Percentiles rank a stretch among this genome's conserved stretches.
These are phyloP conservation scores for Mystacornis crossleyi DNA, from an alignment of 2,113 vertebrate species.

Conservation along the genomic window DNA sequence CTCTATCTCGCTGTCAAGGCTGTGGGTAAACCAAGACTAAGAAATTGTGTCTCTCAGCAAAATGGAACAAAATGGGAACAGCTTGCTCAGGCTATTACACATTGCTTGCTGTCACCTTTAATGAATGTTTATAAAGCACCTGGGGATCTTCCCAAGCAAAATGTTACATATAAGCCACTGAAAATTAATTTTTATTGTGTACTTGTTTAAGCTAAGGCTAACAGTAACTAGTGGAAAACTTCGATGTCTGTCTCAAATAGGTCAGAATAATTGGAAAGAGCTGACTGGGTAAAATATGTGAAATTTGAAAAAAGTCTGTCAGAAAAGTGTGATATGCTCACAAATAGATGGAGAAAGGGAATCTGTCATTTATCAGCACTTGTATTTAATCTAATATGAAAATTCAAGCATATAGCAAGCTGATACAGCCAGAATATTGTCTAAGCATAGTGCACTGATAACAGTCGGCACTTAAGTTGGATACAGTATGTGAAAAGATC, in stretches of 20 bases:
- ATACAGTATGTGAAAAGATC: background rate
- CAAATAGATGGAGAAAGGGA: background rate
- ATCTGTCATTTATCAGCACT: background rate
- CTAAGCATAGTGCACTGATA: background rate
- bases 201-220: background rate
- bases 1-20: rapidly evolving
- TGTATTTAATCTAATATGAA: background rate
- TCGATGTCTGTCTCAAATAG: background rate
- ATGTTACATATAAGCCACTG: background rate
- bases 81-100: background rate
- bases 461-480: background rate
- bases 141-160: background rate
- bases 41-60: background rate
- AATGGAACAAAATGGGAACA: background rate
- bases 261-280: background rate
- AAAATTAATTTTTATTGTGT: background rate
- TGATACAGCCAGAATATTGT: background rate
- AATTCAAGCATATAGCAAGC: background rate
- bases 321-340: background rate
- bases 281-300: background rate
- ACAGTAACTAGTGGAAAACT: background rate
- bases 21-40: background rate
- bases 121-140: background rate
- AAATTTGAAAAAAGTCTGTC: background rate
- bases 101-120: background rate